Evolutionary conservation across 2,888 invertebrate genomes (phyloP), one percentile per base, ranked within the genome.

Genomic region (Cenopis cana): DNA sequence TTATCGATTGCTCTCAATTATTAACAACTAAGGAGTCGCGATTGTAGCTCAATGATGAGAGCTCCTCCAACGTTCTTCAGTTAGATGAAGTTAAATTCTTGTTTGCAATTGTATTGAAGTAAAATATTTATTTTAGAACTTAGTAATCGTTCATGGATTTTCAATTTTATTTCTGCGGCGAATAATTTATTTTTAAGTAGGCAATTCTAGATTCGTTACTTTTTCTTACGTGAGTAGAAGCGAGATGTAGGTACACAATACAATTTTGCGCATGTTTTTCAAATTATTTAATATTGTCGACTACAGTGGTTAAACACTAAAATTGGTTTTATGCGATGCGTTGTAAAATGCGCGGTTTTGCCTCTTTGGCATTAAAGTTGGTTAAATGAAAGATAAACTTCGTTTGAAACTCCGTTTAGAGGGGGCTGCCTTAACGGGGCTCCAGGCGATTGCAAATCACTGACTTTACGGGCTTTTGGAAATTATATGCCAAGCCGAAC

Each of bases 1-100:
- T 18, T 52, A 62, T 62, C 36, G 62, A 62, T 52, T 36, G 18
- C 20, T 52, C 50, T 52, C 20, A 62, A 62, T 36, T 62, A 52
- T 62, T 52, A 18, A 52, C 10, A 10, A 6, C 14, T 36, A 10
- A n/a, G 10, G 36, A n/a, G 4, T 50, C 18, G 9, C 14, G 24
- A 12, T n/a, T 14, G 10, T 18, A n/a, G 46, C 60, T 46, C 41
- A 29, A 14, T 11, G n/a, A n/a, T 14, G 36, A n/a, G 24, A 14
- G 14, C 9, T 41, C 12, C 14, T 20, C 2, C 8, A 41, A 38
- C 14, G 33, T 11, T 17, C 33, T 29, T 56, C 14, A 14, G n/a
- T 46, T 6, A 46, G 4, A 14, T 46, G 4, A n/a, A 46, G 46
- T 5, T 5, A n/a, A 46, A n/a, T 46, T 46, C 5, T 46, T 46